Conservation (phyloP, 2,888 invertebrate genomes). For the Omphaloscelis lunosa region DNA sequence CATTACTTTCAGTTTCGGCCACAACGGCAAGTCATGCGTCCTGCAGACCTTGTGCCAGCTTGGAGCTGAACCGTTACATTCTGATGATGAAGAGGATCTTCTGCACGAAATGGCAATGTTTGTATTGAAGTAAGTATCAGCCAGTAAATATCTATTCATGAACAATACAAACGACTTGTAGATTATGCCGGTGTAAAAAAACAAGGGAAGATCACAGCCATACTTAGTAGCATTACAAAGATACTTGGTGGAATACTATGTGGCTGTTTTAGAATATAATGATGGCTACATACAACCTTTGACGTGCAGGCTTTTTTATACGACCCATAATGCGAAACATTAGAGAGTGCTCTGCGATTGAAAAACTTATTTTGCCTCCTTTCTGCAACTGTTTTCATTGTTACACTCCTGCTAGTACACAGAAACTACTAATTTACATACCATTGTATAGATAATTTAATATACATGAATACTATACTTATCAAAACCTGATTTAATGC, state of each 20-base stretch:
- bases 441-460: no score
- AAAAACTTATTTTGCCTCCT: no score
- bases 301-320: background rate
- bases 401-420: no score
- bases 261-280: background rate
- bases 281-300: background rate
- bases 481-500: no score
- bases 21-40: constrained; percentile 92
- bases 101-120: constrained; percentile 92
- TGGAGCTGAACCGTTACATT: constrained; percentile 91
- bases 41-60: constrained; percentile 93
- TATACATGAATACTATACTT: no score
- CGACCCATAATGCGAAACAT: no score
- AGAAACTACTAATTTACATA: no score
- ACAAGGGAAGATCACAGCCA: background rate
- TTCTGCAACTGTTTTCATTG: no score
- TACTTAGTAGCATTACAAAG: background rate
- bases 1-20: constrained; percentile 89
- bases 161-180: background rate
- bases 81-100: constrained; percentile 90
- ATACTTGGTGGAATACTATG: background rate
- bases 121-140: constrained; percentile 92
- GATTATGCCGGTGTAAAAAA: background rate
- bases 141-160: background rate
- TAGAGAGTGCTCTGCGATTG: no score